Base-by-base conservation (phyloP, 2,888 invertebrate genomes). In the Cinara cedri region DNA sequence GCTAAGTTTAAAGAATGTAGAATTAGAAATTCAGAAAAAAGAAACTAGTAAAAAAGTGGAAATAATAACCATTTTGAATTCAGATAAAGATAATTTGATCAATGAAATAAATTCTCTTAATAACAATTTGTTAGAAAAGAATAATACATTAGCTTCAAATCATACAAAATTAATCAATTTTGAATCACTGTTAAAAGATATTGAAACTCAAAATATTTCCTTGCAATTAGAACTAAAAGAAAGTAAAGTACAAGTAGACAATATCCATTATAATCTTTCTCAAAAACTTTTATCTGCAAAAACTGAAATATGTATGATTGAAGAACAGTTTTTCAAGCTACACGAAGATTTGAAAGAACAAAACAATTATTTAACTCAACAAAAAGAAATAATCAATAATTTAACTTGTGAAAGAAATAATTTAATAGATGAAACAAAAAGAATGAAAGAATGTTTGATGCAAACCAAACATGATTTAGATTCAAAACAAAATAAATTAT, bases 31-130 rank as follows among this genome's bases (percentile, higher is more conserved):
- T 3, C 21, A 10, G 3, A 16, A 13, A 57, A 60, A 60, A 46
- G 24, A 60, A 60, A 24, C 11, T 16, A 46, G n/a, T n/a, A n/a
- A 72, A 26, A 34, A 60, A n/a, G 9, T 21, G 24, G 44, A 57
- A 6, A 21, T 60, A 10, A 60, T 72, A 10, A 16, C 46, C 2
- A 24, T 16, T 42, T 42, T 74, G 6, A 74, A 62, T 49, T 74
- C 63, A 19, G 63, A 74, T 42, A 63, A 74, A 63, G 34, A 62
- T 63, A 51, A 74, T 65, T 74, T 74, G 11, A 34, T 49, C 10
- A 74, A 34, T 42, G 42, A 75, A 54, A 54, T 4, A 42, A 44
- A 75, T n/a, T 3, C 19, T 2, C 63, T 75, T 16, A 21, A 75
- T 44, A 16, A 54, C 11, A 1, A 10, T 42, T 54, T 75, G 10